Evolutionary conservation across 2,888 invertebrate species (phyloP).

Genomic region (Dynastes hyllus): DNA sequence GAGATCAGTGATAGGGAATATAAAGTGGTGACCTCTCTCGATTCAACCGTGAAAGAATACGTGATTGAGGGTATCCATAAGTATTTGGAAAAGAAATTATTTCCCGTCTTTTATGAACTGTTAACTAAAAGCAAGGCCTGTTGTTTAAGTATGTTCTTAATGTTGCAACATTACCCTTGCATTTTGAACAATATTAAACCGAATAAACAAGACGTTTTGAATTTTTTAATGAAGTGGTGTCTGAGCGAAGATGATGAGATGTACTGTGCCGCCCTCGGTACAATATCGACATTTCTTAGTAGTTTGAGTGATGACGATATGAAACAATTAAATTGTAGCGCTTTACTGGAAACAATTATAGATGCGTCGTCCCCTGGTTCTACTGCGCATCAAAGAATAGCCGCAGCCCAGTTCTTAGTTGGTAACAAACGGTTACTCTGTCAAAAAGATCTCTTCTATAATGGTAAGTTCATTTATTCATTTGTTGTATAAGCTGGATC

Average conservation of each 20-base stretch:
- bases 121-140: constrained; percentile 48
- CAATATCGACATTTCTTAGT: constrained; percentile 63
- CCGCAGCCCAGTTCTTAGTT: constrained; percentile 61
- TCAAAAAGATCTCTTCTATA: constrained; percentile 35
- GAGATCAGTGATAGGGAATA: constrained; percentile 51
- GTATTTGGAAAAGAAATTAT: constrained; percentile 36
- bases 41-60: constrained; percentile 47
- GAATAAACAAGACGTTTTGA: constrained; percentile 62
- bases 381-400: constrained; percentile 61
- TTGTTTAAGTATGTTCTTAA: constrained; percentile 59
- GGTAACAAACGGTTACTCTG: constrained; percentile 57
- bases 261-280: constrained; percentile 63
- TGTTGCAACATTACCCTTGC: constrained; percentile 65
- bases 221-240: constrained; percentile 62
- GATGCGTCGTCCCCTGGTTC: constrained; percentile 62
- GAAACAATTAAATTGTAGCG: constrained; percentile 53
- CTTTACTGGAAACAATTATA: constrained; percentile 60
- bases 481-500: background rate
- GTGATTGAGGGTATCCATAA: constrained; percentile 47
- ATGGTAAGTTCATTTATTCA: constrained; percentile 42
- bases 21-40: constrained; percentile 50
- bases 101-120: constrained; percentile 34
- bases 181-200: constrained; percentile 61
- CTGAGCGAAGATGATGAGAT: constrained; percentile 63
- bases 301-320: constrained; percentile 59